Evolutionary conservation across 1,140 invertebrate species (phyloP), one percentile per base, ranked within the genome.

Genomic region (Solen grandis): DNA sequence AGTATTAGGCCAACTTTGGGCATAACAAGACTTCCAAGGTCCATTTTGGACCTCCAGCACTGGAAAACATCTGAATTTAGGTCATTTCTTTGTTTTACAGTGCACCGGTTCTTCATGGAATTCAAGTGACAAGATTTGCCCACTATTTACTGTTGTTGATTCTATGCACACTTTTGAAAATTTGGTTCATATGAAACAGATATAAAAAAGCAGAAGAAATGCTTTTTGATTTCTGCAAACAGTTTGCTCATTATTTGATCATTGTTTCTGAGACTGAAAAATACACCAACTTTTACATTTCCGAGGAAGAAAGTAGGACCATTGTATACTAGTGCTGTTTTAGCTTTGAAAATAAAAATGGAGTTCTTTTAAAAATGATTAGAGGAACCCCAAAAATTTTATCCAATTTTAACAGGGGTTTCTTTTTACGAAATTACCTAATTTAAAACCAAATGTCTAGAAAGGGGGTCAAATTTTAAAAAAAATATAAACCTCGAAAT

Each of bases 1-100:
- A 46, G 65, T 36, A 79, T 79, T 50, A 57, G 65, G 13, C 65
- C 66, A 25, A 36, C 66, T 16, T 50, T 68, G 33, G 50, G 41
- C 27, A 69, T 84, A 29, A 70, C 84, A 55, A 35, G 84, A 33
- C 14, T n/a, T n/a, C n/a, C n/a, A n/a, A n/a, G n/a, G n/a, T n/a
- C n/a, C n/a, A n/a, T n/a, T n/a, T n/a, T n/a, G n/a, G 77, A 81
- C 29, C 27, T 84, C 5, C 62, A 69, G 31, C 65, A 84, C 46
- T 85, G 82, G 82, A 84, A 85, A 69, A 78, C 84, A 14, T 81
- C 82, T 14, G 84, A 81, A 46, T 57, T 50, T 41, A 52, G 79
- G n/a, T 81, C 62, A 29, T 81, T 68, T 57, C 63, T 14, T 33
- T 73, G 19, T 33, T n/a, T n/a, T n/a, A n/a, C n/a, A n/a, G n/a